Evolutionary conservation across 1,140 invertebrate species (phyloP), one percentile per base, ranked within the genome.

Genomic region (Ladona fulva): DNA sequence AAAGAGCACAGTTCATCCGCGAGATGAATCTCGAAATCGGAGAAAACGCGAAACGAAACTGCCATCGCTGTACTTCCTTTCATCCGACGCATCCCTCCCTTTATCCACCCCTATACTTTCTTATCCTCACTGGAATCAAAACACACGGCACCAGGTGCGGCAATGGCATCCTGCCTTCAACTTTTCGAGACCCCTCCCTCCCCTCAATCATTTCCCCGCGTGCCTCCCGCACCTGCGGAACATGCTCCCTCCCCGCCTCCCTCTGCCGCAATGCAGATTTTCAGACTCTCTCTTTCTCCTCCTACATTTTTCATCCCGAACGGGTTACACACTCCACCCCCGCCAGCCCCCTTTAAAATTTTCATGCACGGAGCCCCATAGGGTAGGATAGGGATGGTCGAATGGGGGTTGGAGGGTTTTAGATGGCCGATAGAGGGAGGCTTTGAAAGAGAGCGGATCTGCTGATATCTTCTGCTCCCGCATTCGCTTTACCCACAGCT

Each of bases 291-390:
- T 12, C 12, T 3, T 66, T 12, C 52, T 12, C 52, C 52, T 66
- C 52, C n/a, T 66, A 66, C 52, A 66, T 66, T 66, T 66, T 66
- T 66, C 52, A 66, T 66, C 52, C 52, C 52, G 52, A 66, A 66
- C 52, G 52, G n/a, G 52, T 66, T 22, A 16, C 52, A 66, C 52
- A 66, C 52, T 1, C 14, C 44, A 10, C 44, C 44, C 44, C 44
- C 44, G 44, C 44, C 10, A 10, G 10, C 5, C 52, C 52, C 52
- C 16, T 22, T 5, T 66, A 12, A 66, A 66, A 66, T 66, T 66
- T 66, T 66, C 52, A 66, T 66, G 52, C 52, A 22, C 52, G 52
- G n/a, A 19, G 52, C n/a, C 52, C 52, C 52, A 6, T 66, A 3
- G 52, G n/a, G 52, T 16, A 66, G 44, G 44, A 19, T 52, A 52